These are phyloP conservation scores for Sebastes kiyomatsui DNA, from an alignment of 2,797 vertebrate species.

Conservation along the genomic window DNA sequence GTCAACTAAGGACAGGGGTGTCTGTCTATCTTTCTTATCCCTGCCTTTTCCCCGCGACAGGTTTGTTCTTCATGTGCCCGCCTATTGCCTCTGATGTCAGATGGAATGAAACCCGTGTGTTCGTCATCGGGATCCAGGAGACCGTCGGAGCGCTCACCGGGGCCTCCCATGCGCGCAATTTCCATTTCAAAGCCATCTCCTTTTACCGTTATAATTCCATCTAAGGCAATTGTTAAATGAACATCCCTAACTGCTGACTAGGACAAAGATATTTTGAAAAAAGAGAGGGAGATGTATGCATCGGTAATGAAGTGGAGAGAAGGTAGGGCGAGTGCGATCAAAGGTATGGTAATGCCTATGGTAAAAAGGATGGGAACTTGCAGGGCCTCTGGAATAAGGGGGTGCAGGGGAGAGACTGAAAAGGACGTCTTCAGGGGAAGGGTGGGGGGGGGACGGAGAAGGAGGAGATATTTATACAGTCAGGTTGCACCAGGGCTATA, in stretches of 20 bases:
- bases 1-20: conserved; percentile 56
- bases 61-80: conserved; percentile 61
- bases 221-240: conserved; percentile 81
- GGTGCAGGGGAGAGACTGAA: conserved; percentile 31
- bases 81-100: conserved; percentile 69
- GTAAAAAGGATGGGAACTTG: conserved; percentile 67
- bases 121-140: conserved; percentile 66
- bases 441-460: neutral
- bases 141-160: conserved; percentile 29
- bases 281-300: conserved; percentile 64
- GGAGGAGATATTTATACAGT: conserved; percentile 60
- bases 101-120: conserved; percentile 60
- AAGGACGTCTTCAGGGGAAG: conserved; percentile 51
- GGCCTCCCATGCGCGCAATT: conserved; percentile 65
- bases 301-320: conserved; percentile 72
- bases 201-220: conserved; percentile 79
- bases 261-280: conserved; percentile 76
- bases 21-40: conserved; percentile 61
- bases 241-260: conserved; percentile 81
- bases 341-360: conserved; percentile 82
- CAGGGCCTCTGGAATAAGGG: conserved; percentile 62
- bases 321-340: conserved; percentile 75
- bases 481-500: conserved; percentile 38
- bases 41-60: conserved; percentile 38
- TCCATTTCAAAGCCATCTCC: conserved; percentile 78